phyloP scores from a whole-genome alignment of 2,113 vertebrate species.

The Cyphomyrus discorhynchus region DNA sequence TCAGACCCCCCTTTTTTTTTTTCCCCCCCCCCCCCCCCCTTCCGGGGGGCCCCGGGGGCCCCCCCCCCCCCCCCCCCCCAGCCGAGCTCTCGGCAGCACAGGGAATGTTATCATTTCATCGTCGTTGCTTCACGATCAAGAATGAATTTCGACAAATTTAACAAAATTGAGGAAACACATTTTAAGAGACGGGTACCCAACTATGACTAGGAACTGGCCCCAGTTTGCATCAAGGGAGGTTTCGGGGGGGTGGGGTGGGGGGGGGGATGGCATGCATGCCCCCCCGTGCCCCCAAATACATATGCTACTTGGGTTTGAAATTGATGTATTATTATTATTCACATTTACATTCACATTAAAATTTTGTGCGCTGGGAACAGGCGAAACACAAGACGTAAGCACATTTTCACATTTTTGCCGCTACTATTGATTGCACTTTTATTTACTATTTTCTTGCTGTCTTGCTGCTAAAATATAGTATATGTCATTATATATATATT shows the following conservation, averaged over 20 bases:
- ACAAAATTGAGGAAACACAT: background rate
- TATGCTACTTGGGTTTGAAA: background rate
- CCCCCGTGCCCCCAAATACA: background rate
- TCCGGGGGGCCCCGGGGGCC: too few relatives aligned
- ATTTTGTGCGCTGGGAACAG: background rate
- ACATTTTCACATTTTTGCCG: background rate
- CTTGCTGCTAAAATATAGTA: too few relatives aligned
- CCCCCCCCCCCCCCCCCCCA: background rate
- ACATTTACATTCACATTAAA: too few relatives aligned
- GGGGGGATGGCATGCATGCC: too few relatives aligned
- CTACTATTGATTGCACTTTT: too few relatives aligned
- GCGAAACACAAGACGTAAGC: background rate
- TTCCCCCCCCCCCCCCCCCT: too few relatives aligned
- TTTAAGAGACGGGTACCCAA: background rate
- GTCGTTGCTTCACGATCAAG: background rate
- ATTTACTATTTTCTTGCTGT: too few relatives aligned
- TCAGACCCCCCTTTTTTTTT: too few relatives aligned
- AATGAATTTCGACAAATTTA: background rate
- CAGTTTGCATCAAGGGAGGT: too few relatives aligned
- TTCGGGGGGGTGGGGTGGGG: too few relatives aligned
- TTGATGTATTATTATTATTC: background rate
- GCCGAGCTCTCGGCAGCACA: background rate
- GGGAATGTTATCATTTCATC: background rate
- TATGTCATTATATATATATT: background rate
- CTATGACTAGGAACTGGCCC: background rate